Percentiles rank a stretch among this genome's conserved stretches.
phyloP scores from a whole-genome alignment of 2,888 invertebrate genomes.

The Ichneumon xanthorius region DNA sequence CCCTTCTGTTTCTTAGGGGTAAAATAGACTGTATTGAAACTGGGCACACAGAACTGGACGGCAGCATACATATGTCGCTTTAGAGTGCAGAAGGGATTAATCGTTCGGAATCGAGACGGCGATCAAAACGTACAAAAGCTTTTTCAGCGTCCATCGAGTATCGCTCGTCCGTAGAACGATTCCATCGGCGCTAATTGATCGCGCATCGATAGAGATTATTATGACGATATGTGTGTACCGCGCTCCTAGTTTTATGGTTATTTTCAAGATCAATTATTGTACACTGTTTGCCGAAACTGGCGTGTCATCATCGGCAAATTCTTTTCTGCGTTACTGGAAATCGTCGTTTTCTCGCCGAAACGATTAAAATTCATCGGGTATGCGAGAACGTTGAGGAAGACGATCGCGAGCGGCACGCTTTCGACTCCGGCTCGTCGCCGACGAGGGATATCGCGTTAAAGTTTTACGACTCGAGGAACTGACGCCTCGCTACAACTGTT shows the following conservation, averaged over 20 bases:
- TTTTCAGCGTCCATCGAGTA: slow-evolving; percentile 31
- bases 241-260: neutral
- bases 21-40: neutral
- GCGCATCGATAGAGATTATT: neutral
- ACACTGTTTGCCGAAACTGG: neutral
- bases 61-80: neutral
- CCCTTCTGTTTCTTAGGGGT: neutral
- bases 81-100: slow-evolving; percentile 1
- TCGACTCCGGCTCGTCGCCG: neutral
- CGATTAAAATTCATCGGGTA: neutral
- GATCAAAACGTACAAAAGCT: slow-evolving; percentile 10
- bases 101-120: slow-evolving; percentile 3
- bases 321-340: neutral
- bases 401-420: slow-evolving; percentile 12
- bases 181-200: slow-evolving; percentile 11
- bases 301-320: neutral
- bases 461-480: slow-evolving; percentile 77
- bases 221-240: neutral
- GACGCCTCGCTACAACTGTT: slow-evolving; percentile 78
- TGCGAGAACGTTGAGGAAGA: neutral
- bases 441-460: slow-evolving; percentile 76
- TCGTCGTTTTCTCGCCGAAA: neutral
- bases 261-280: neutral
- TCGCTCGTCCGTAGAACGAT: slow-evolving; percentile 20
- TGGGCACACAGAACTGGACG: neutral